Evolutionary conservation across 2,797 vertebrate species (phyloP), one percentile per base, ranked within the genome.

Genomic region (Schizopygopsis pylzovi): DNA sequence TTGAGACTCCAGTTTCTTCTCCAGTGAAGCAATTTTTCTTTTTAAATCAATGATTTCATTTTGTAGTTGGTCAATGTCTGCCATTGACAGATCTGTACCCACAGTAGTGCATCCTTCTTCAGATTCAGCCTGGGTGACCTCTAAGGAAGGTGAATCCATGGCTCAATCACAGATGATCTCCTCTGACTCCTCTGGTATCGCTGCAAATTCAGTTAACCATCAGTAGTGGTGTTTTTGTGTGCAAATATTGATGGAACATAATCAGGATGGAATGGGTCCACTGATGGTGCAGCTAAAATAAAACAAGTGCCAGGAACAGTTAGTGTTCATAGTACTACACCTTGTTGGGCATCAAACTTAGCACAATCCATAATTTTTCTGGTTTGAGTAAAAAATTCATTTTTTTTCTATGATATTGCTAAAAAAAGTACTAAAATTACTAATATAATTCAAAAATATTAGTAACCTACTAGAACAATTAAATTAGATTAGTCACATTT

Each of bases 251-350:
- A 33, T 67, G 33, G 65, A 37, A 67, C 65, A 67, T 37, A 37
- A 37, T 67, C 65, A 37, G 28, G 65, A 39, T 67, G 65, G 65
- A 33, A 67, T 67, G 65, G 65, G 65, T 67, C 65, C 65, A 67
- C 65, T 67, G 65, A 67, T 67, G 33, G 33, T 33, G 33, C 33
- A 33, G 2, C 33, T 33, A 33, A 33, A 33, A 33, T 33, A 33
- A 33, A 68, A 67, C 52, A 22, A 3, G 22, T 54, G 52, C n/a
- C 20, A 59, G 37, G 37, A 37, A 5, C 37, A 37, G 37, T 37
- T 37, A 37, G 37, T 37, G 37, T 37, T 37, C 37, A 37, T 4
- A 37, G 37, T 5, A 37, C 37, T 61, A 10, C 56, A 61, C 22
- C 56, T 61, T 61, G 56, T 22, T 61, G 22, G 22, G 56, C 22